A percentile compares a stretch with the other conserved stretches of the same genome.
Evolutionary conservation across 2,113 vertebrate species (phyloP).

Genomic region (Okapia johnstoni): DNA sequence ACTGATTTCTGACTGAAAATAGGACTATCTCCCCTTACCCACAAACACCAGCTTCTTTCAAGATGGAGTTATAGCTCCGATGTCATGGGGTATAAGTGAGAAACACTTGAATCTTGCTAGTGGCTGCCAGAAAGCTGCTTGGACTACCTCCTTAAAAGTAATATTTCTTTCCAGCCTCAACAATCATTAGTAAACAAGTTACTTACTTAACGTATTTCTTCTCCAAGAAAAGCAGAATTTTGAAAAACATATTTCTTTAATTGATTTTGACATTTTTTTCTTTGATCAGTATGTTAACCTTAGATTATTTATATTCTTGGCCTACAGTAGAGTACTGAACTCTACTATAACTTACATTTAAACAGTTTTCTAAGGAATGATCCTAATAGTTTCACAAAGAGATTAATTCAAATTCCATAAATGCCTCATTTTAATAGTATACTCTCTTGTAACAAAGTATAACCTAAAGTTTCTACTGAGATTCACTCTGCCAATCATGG

Average conservation of each 20-base stretch:
- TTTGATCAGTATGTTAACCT: not conserved
- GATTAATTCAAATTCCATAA: not conserved
- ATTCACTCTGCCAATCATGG: not conserved
- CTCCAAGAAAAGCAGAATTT: not conserved
- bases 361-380: constrained; percentile 22
- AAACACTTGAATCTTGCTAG: not conserved
- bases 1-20: constrained; percentile 1
- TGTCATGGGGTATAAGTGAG: not conserved
- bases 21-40: not conserved
- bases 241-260: not conserved
- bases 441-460: not conserved
- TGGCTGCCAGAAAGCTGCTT: not conserved
- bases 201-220: constrained; percentile 14
- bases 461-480: not conserved
- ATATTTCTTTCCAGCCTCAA: not conserved
- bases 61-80: not conserved
- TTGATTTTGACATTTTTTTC: not conserved
- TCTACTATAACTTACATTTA: constrained; percentile 1
- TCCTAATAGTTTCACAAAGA: not conserved
- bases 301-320: not conserved
- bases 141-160: not conserved
- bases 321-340: not conserved
- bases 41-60: constrained; percentile 10
- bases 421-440: not conserved
- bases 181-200: not conserved